Base-by-base conservation (phyloP, 1,140 invertebrate species). In the Drosophila bifasciata region DNA sequence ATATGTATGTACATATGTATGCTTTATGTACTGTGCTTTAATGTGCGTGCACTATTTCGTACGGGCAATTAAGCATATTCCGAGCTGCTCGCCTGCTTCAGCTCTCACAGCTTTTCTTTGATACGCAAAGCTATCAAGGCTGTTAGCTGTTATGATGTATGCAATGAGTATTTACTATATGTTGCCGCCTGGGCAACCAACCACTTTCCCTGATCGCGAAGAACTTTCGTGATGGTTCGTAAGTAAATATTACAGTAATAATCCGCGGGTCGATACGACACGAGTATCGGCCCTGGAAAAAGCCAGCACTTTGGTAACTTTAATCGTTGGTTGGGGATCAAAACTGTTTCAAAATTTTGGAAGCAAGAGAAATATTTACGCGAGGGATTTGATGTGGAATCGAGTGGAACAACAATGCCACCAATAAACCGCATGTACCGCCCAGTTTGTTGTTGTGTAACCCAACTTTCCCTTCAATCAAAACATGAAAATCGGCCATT, bases 401-500 rank as follows among this genome's bases (percentile, higher is more conserved):
- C 32, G 50, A 73, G 50, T 73, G 68, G 36, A 73, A 72, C 56
- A 21, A 19, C 16, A 13, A 13, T 7, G 41, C 2, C 13, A 45
- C 19, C 21, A 13, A 21, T 16, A 28, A 23, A 25, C 41, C 59
- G 36, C 15, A 19, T 50, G 43, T 49, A 39, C 19, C 21, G n/a
- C 32, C 45, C 46, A 39, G 13, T 46, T 46, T 7, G 32, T 46
- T 7, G 32, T 75, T 75, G 48, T 74, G 43, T 49, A 53, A 74
- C 49, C 17, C 8, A 36, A 59, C 71, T 74, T 74, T 75, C 70
- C 52, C 69, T n/a, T 7, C 9, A 39, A 8, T 9, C 32, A 16
- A n/a, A 40, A 66, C 41, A 74, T 52, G 59, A 52, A 49, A 74
- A 21, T 21, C 32, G 41, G 9, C 36, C 69, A 63, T 74, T 74